These are phyloP conservation scores for Oncopodura yosiiana DNA, from an alignment of 1,140 invertebrate genomes.

Conservation along the genomic window DNA sequence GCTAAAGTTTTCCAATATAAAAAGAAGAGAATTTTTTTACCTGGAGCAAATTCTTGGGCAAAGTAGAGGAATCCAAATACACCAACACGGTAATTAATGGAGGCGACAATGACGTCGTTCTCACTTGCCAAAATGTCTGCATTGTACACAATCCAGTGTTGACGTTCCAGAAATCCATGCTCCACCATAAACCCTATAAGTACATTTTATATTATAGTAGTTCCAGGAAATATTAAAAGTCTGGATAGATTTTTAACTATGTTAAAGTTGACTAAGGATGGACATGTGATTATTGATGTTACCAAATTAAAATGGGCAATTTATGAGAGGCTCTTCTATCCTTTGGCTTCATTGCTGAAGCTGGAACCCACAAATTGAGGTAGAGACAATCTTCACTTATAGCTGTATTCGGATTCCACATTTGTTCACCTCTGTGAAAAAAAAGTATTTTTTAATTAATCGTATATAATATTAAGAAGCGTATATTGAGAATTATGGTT, in stretches of 20 bases:
- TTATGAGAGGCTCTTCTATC: neutral
- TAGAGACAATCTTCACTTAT: slow-evolving; percentile 89
- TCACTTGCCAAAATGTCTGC: slow-evolving; percentile 71
- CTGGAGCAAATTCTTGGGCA: slow-evolving; percentile 45
- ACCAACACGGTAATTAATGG: slow-evolving; percentile 80
- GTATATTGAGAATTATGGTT: slow-evolving; percentile 64
- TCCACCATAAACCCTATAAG: slow-evolving; percentile 54
- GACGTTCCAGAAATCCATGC: slow-evolving; percentile 84
- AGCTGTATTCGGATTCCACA: slow-evolving; percentile 91
- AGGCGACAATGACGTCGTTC: slow-evolving; percentile 73
- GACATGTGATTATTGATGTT: too few species aligned
- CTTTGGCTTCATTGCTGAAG: slow-evolving; percentile 45
- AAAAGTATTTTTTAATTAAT: slow-evolving; percentile 79
- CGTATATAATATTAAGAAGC: slow-evolving; percentile 63
- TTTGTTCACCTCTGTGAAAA: slow-evolving; percentile 79
- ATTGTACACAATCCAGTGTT: slow-evolving; percentile 79
- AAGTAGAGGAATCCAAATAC: slow-evolving; percentile 84
- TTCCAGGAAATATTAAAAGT: neutral
- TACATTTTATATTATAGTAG: neutral
- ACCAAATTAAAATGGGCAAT: slow-evolving; percentile 77
- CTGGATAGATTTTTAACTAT: too few species aligned
- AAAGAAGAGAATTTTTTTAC: slow-evolving; percentile 44
- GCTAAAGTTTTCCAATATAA: neutral
- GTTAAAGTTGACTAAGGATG: too few species aligned
- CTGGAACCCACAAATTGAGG: slow-evolving; percentile 83